phyloP scores from a whole-genome alignment of 2,797 vertebrate species.

The Sciaenops ocellatus region DNA sequence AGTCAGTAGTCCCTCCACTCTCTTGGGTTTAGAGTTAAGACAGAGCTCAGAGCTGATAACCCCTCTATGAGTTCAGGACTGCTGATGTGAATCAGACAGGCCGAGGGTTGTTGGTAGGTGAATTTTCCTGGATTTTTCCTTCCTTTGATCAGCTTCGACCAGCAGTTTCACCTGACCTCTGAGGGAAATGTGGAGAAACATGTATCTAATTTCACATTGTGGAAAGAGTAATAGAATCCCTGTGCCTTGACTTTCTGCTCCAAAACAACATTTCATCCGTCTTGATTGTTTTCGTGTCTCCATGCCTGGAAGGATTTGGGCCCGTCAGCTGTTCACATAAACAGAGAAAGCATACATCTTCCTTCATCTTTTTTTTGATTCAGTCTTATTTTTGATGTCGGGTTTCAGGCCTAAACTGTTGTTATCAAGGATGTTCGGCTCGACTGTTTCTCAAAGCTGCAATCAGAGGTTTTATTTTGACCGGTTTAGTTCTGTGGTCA shows the following conservation, averaged over 20 bases:
- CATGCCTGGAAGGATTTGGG: constrained; percentile 28
- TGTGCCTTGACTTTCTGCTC: constrained; percentile 14
- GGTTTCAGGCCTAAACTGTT: constrained; percentile 45
- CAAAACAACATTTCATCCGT: constrained; percentile 22
- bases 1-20: neutral
- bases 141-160: neutral
- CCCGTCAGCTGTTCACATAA: constrained; percentile 60
- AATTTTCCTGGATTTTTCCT: neutral
- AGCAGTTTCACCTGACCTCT: constrained; percentile 5
- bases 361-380: neutral
- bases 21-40: neutral
- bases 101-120: neutral
- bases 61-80: neutral
- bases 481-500: constrained; percentile 27
- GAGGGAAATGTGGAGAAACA: neutral
- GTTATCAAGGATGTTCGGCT: constrained; percentile 58
- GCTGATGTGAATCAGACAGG: too few species aligned
- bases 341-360: neutral
- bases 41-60: neutral
- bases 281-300: constrained; percentile 28
- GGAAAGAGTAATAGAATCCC: neutral
- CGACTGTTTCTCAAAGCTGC: constrained; percentile 64
- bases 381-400: constrained; percentile 33
- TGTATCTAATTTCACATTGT: neutral
- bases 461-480: constrained; percentile 65